A percentile compares a stretch with the other conserved stretches of the same genome.
phyloP scores from a whole-genome alignment of 2,888 invertebrate species.

The Dimorphilus gyrociliatus region DNA sequence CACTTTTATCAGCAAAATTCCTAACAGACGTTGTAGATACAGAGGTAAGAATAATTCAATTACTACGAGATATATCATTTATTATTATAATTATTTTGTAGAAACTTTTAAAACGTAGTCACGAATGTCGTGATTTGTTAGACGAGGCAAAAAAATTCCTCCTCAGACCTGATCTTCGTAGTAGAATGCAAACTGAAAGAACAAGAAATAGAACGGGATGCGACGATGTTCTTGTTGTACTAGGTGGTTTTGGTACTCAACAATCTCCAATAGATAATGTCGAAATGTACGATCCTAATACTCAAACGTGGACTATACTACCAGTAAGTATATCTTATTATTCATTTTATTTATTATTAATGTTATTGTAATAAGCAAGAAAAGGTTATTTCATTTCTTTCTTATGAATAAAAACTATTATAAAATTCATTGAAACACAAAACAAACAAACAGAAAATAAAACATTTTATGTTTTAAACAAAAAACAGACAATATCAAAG shows the following conservation, averaged over 20 bases:
- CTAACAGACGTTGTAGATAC: conserved; percentile 32
- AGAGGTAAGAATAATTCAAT: conserved; percentile 17
- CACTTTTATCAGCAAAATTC: conserved; percentile 25
- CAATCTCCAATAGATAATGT: conserved; percentile 32
- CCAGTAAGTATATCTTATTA: conserved; percentile 16
- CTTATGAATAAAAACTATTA: background rate
- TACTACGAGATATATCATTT: conserved; percentile 1
- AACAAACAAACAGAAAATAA: too few species aligned
- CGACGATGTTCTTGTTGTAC: conserved; percentile 24
- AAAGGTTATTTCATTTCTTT: background rate
- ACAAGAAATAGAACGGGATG: conserved; percentile 24
- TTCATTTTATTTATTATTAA: background rate
- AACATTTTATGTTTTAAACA: too few species aligned
- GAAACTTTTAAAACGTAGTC: conserved; percentile 22
- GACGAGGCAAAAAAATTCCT: conserved; percentile 35
- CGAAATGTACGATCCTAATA: conserved; percentile 30
- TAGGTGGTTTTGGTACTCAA: conserved; percentile 34
- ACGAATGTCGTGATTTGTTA: conserved; percentile 28
- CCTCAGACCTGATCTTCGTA: conserved; percentile 30
- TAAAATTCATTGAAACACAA: background rate
- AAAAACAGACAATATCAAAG: conserved; percentile 19
- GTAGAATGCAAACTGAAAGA: conserved; percentile 21
- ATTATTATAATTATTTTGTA: conserved; percentile 9
- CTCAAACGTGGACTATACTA: conserved; percentile 21
- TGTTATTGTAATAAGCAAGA: background rate